A percentile compares a stretch with the other conserved stretches of the same genome.
phyloP scores from a whole-genome alignment of 2,797 vertebrate species.

The Diplodus puntazzo region DNA sequence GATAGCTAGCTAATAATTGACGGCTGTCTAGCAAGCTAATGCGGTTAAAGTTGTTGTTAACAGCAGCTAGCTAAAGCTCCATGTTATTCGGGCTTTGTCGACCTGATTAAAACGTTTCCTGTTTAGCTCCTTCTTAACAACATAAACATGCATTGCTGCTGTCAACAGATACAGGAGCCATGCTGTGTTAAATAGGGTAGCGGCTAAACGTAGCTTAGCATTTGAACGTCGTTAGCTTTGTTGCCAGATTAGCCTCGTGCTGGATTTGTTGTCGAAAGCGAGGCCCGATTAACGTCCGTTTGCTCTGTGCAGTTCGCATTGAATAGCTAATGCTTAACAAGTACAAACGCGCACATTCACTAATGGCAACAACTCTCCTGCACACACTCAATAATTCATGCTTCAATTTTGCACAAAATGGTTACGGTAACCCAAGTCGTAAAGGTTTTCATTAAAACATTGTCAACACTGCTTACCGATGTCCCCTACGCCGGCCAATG shows the following conservation, averaged over 20 bases:
- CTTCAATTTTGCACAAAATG: neutral
- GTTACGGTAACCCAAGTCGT: neutral
- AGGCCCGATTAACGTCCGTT: conserved; percentile 65
- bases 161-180: neutral
- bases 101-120: neutral
- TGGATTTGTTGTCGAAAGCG: conserved; percentile 67
- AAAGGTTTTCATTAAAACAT: conserved; percentile 22
- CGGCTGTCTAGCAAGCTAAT: neutral
- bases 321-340: conserved; percentile 5
- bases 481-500: conserved; percentile 69
- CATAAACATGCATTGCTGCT: neutral
- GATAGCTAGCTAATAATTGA: conserved; percentile 12
- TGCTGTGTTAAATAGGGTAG: too few species aligned
- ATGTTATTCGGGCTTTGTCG: rapidly evolving
- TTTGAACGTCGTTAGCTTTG: conserved; percentile 68
- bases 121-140: neutral
- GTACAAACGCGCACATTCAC: neutral
- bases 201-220: conserved; percentile 47
- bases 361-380: rapidly evolving
- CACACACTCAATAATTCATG: rapidly evolving
- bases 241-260: conserved; percentile 75
- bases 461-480: conserved; percentile 70
- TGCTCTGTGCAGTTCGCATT: conserved; percentile 4
- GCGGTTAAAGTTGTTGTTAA: neutral
- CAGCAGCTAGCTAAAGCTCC: rapidly evolving